Percentiles rank a stretch among this genome's conserved stretches.
Conservation (phyloP, 2,797 vertebrate genomes). For the Eremophila alpestris region DNA sequence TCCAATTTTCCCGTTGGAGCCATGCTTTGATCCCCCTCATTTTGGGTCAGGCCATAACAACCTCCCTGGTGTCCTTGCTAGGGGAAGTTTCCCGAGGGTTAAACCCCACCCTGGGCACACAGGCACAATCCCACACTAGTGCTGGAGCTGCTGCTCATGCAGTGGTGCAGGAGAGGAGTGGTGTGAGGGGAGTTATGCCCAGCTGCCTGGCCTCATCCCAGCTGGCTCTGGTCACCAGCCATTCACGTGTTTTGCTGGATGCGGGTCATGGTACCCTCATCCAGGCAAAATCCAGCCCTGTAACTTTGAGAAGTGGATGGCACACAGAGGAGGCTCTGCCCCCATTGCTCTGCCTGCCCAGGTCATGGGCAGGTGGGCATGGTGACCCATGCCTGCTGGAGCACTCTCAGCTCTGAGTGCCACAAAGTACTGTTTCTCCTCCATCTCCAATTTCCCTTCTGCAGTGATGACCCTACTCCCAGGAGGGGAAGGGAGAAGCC, state of each 20-base stretch:
- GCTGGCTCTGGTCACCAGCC: not conserved
- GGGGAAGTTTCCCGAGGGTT: not conserved
- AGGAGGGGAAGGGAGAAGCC: not conserved
- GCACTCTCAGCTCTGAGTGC: not conserved
- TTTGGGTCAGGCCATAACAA: not conserved
- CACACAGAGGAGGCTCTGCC: not conserved
- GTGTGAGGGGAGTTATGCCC: not conserved
- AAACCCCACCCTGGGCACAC: not conserved
- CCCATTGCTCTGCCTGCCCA: not conserved
- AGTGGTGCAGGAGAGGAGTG: not conserved
- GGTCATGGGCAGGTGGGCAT: not conserved
- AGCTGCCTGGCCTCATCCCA: not conserved
- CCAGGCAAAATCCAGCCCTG: not conserved
- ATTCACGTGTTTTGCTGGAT: not conserved
- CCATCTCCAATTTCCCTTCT: not conserved
- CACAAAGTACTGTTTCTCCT: not conserved
- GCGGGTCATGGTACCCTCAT: not conserved
- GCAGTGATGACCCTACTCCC: rapidly evolving
- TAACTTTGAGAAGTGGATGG: not conserved
- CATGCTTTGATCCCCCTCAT: not conserved
- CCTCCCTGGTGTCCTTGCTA: not conserved
- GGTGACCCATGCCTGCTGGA: rapidly evolving
- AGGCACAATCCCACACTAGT: rapidly evolving
- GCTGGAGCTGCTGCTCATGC: not conserved
- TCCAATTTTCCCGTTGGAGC: not conserved